These are phyloP conservation scores for Hetaerina americana DNA, from an alignment of 1,140 invertebrate species.

Conservation along the genomic window DNA sequence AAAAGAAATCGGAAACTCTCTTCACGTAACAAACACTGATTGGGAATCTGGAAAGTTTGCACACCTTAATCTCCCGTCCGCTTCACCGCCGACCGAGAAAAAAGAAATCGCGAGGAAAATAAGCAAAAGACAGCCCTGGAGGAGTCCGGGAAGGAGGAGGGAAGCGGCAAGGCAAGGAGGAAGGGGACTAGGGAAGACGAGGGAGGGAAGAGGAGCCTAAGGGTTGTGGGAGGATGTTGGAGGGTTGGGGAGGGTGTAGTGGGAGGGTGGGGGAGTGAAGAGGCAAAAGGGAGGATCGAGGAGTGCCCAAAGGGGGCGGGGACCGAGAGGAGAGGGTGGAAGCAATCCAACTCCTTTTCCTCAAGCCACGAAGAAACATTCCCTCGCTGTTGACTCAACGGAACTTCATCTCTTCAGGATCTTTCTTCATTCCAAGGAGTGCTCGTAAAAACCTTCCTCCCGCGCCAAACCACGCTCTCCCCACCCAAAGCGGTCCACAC, in stretches of 20 bases:
- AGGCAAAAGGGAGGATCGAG: too few species aligned
- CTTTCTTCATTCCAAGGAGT: conserved; percentile 7
- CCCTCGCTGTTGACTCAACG: conserved; percentile 18
- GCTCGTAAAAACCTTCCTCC: conserved; percentile 17
- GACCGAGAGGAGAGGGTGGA: conserved; percentile 3
- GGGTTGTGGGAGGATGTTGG: neutral
- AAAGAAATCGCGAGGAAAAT: neutral
- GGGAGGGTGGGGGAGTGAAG: too few species aligned
- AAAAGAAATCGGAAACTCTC: neutral
- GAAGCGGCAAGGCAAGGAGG: too few species aligned
- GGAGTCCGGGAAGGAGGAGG: too few species aligned
- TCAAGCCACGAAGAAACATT: conserved; percentile 16
- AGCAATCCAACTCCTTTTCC: conserved; percentile 15
- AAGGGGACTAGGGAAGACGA: neutral
- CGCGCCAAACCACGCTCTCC: too few species aligned
- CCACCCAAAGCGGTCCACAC: too few species aligned
- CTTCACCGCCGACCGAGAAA: conserved; percentile 5
- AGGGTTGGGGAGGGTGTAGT: neutral
- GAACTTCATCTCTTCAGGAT: conserved; percentile 9
- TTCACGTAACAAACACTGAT: neutral
- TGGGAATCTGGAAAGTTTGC: neutral
- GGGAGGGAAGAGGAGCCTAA: neutral
- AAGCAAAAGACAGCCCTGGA: too few species aligned
- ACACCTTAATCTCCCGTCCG: neutral
- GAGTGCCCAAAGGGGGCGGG: neutral